Base-by-base conservation (phyloP, 2,888 invertebrate species). In the Phyllotreta cruciferae region DNA sequence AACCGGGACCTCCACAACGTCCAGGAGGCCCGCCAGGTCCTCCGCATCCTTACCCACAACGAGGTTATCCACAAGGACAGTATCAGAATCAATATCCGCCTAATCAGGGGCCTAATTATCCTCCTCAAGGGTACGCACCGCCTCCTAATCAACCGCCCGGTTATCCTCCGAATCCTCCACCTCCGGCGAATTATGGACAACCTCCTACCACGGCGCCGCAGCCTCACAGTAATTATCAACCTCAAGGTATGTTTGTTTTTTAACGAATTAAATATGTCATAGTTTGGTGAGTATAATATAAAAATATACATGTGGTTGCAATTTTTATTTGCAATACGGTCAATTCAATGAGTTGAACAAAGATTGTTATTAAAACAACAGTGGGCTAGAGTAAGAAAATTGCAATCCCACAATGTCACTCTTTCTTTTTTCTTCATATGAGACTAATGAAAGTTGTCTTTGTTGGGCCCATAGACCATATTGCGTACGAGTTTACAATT, bases 81-180 rank as follows among this genome's bases (percentile, higher is more conserved):
- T 88, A 88, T 73, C 87, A 87, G 0, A 85, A 82, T 7, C 81
- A 82, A 54, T 89, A 88, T 77, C 89, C 89, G 47, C 89, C 89
- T 74, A 52, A 52, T 37, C 90, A 89, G 75, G 86, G 85, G 60
- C 85, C 85, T 36, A 83, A 82, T 37, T 89, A 90, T 80, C 88
- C 88, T 9, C 88, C 88, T 55, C 85, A 83, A 62, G 85, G 83
- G 61, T 84, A 84, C 64, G 88, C 88, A 74, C 85, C 87, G 44
- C 88, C 89, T 44, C 87, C 89, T 34, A 88, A 87, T 69, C 89
- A 87, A 79, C 87, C 88, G 36, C 89, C 89, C 71, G 87, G 86
- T 0, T 90, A 89, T 60, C 88, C 89, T 7, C 87, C 89, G 35
- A 88, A 88, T 69, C 89, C 87, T 79, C 87, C 88, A 36, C 76